Evolutionary conservation across 2,113 vertebrate genomes (phyloP).

Genomic region (Silurus glanis): DNA sequence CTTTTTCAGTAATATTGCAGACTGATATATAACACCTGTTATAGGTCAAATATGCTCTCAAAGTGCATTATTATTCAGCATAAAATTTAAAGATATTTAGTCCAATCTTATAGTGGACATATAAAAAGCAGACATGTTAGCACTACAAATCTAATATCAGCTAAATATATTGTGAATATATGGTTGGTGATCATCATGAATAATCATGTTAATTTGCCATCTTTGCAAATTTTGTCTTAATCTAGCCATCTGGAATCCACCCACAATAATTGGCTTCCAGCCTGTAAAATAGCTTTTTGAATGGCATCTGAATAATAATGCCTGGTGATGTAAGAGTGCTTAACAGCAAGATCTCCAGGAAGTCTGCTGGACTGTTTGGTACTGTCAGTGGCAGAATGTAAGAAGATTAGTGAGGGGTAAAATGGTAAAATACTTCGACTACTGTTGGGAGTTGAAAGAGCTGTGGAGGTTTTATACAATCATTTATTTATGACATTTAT

Average conservation of each 20-base stretch:
- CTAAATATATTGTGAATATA: slow-evolving; percentile 6
- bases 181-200: neutral
- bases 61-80: neutral
- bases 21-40: neutral
- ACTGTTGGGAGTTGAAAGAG: neutral
- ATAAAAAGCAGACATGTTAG: neutral
- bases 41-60: neutral
- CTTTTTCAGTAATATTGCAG: neutral
- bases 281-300: slow-evolving; percentile 2
- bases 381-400: neutral
- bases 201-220: slow-evolving; percentile 35
- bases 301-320: neutral
- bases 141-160: neutral
- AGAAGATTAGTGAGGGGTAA: neutral
- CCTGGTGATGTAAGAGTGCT: neutral
- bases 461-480: neutral
- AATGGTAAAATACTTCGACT: neutral
- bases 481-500: neutral
- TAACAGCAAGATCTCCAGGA: neutral
- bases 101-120: neutral
- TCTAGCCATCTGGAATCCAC: slow-evolving; percentile 1
- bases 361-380: neutral
- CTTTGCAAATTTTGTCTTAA: slow-evolving; percentile 3
- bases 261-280: neutral
- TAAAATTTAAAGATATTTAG: neutral